Evolutionary conservation across 2,888 invertebrate genomes (phyloP).

Genomic region (Timema podura): DNA sequence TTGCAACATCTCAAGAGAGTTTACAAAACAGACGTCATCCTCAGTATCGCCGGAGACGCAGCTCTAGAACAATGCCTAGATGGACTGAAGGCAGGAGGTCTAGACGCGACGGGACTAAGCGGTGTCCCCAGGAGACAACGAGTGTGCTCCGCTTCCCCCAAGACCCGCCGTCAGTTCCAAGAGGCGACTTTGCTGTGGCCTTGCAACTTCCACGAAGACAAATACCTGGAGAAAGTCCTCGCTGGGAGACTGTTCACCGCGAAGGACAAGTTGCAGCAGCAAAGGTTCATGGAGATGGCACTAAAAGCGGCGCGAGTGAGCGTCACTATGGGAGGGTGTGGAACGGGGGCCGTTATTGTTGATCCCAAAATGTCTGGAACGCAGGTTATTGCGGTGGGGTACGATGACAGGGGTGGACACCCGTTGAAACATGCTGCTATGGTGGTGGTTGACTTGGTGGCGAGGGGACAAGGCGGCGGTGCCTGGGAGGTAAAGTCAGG

Average conservation of each 20-base stretch:
- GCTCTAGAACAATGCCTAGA: slow-evolving; percentile 24
- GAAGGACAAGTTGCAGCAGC: slow-evolving; percentile 53
- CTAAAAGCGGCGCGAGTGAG: slow-evolving; percentile 46
- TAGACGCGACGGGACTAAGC: slow-evolving; percentile 21
- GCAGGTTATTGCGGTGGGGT: slow-evolving; percentile 63
- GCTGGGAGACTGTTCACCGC: slow-evolving; percentile 57
- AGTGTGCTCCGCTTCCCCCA: slow-evolving; percentile 61
- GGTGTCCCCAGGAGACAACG: slow-evolving; percentile 52
- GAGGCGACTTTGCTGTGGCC: slow-evolving; percentile 66
- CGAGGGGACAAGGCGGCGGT: slow-evolving; percentile 76
- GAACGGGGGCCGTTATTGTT: slow-evolving; percentile 60
- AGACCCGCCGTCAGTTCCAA: slow-evolving; percentile 62
- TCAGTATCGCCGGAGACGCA: slow-evolving; percentile 45
- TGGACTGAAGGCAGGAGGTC: slow-evolving; percentile 21
- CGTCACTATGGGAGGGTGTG: slow-evolving; percentile 16
- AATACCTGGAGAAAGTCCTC: slow-evolving; percentile 63
- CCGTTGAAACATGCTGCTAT: slow-evolving; percentile 81
- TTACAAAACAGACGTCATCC: slow-evolving; percentile 52
- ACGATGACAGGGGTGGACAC: slow-evolving; percentile 53
- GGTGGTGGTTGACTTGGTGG: slow-evolving; percentile 81
- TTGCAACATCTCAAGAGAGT: slow-evolving; percentile 73
- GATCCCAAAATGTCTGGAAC: slow-evolving; percentile 58
- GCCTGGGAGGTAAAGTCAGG: slow-evolving; percentile 50
- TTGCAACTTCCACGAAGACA: slow-evolving; percentile 78
- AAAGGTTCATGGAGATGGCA: slow-evolving; percentile 55